phyloP scores from a whole-genome alignment of 2,797 vertebrate species.

The Rhinella marina region DNA sequence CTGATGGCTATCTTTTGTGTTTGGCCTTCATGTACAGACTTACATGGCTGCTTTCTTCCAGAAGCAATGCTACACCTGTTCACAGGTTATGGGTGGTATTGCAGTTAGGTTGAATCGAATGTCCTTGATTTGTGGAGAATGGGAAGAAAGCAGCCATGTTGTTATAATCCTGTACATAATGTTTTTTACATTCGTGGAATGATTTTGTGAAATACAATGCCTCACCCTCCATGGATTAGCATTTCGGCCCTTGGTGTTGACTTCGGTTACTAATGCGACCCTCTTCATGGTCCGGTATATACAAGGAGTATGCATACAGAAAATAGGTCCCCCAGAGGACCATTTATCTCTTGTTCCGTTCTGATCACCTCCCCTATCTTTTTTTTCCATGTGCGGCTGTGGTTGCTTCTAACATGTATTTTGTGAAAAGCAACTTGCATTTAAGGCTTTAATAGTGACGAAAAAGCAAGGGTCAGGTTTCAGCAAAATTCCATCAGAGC shows the following conservation, averaged over 20 bases:
- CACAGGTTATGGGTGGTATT: no score
- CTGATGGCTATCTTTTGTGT: no score
- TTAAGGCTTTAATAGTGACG: conserved; percentile 9
- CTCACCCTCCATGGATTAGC: background rate
- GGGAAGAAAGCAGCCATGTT: background rate
- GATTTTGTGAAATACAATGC: background rate
- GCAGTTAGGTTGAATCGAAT: no score
- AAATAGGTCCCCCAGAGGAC: conserved; percentile 7
- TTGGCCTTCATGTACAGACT: no score
- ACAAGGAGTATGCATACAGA: background rate
- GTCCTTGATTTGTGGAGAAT: no score
- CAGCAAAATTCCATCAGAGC: background rate
- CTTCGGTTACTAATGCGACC: background rate
- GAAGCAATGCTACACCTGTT: no score
- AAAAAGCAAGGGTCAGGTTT: background rate
- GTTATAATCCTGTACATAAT: background rate
- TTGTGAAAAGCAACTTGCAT: conserved; percentile 16
- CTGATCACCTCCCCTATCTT: background rate
- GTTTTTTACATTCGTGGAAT: background rate
- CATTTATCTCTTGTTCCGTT: background rate
- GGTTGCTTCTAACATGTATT: conserved; percentile 23
- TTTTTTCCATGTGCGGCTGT: background rate
- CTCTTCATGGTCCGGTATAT: background rate
- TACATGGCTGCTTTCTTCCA: no score
- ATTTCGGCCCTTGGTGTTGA: background rate